Evolutionary conservation across 2,888 invertebrate genomes (phyloP).

Genomic region (Nomada fabriciana): DNA sequence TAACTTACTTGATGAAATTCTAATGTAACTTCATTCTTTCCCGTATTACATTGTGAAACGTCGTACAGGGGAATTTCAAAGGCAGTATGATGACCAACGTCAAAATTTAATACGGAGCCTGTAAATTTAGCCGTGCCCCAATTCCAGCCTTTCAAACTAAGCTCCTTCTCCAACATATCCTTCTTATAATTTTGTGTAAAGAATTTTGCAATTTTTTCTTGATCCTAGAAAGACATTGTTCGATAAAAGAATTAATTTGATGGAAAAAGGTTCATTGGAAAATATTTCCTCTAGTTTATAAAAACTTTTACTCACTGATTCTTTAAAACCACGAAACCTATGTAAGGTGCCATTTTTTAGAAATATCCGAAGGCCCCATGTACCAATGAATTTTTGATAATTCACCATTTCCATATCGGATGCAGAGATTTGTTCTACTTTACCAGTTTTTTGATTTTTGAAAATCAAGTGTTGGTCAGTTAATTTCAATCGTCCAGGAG

Average conservation of each 20-base stretch:
- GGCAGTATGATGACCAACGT: constrained; percentile 92
- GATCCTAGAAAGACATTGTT: constrained; percentile 87
- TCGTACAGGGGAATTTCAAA: constrained; percentile 98
- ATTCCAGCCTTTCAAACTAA: constrained; percentile 99
- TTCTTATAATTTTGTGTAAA: constrained; percentile 93
- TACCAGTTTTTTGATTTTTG: constrained; percentile 98
- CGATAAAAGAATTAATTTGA: not conserved
- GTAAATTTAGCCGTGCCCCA: constrained; percentile 98
- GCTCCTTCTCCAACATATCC: constrained; percentile 95
- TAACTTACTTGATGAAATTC: constrained; percentile 95
- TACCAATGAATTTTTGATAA: constrained; percentile 96
- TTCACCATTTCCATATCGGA: constrained; percentile 95
- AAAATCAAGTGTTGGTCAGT: constrained; percentile 96
- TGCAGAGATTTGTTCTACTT: constrained; percentile 94
- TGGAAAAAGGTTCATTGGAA: not conserved
- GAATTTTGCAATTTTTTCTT: constrained; percentile 96
- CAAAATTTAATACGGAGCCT: constrained; percentile 94
- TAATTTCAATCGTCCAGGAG: constrained; percentile 95
- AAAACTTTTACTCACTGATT: constrained; percentile 87
- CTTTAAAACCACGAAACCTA: constrained; percentile 97
- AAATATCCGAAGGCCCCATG: constrained; percentile 95
- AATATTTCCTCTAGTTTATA: not conserved
- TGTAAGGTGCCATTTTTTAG: constrained; percentile 95
- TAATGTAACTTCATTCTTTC: constrained; percentile 98
- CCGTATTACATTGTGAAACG: constrained; percentile 97